Evolutionary conservation across 1,140 invertebrate species (phyloP), one percentile per base, ranked within the genome.

Genomic region (Berghia stephanieae): DNA sequence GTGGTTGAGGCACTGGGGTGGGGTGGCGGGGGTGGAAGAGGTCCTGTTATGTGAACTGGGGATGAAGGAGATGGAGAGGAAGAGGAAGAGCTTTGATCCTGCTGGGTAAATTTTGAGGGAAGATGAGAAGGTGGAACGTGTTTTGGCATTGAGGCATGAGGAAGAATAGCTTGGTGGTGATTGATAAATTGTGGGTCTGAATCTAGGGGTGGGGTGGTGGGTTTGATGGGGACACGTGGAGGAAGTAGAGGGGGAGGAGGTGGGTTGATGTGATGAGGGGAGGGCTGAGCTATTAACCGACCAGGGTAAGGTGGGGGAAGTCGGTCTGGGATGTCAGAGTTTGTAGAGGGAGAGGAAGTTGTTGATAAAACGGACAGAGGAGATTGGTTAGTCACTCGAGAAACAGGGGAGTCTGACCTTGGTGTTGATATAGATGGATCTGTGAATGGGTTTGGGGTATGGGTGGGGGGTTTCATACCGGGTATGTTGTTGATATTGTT

Each of bases 221-320:
- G 60, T 44, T 84, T 79, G 3, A 84, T 57, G 21, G 84, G 85
- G 70, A 84, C 79, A 57, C 85, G 81, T 70, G 88, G 85, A 74
- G 85, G 84, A 79, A 86, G 75, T 3, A 84, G 82, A 42, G 83
- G 84, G 67, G 84, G 84, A 6, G 80, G 72, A 42, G 79, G 79
- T 75, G 72, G 68, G 70, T 72, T 72, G 34, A 72, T 49, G 2
- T 72, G 46, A 18, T 16, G n/a, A n/a, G n/a, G n/a, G n/a, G n/a
- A 44, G 3, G 43, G 3, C 40, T 31, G 46, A 1, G 52, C 72
- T 40, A 63, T 63, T 10, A 13, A 4, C 49, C 79, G 36, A 18
- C 79, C 73, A 27, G 87, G 86, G 79, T 88, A 88, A 5, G 88
- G 88, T 31, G 88, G 88, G 31, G 88, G 88, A 16, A 86, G 88